Percentiles rank a stretch among this genome's conserved stretches.
Evolutionary conservation across 2,113 vertebrate species (phyloP).

Genomic region (Tychaedon coryphoeus): DNA sequence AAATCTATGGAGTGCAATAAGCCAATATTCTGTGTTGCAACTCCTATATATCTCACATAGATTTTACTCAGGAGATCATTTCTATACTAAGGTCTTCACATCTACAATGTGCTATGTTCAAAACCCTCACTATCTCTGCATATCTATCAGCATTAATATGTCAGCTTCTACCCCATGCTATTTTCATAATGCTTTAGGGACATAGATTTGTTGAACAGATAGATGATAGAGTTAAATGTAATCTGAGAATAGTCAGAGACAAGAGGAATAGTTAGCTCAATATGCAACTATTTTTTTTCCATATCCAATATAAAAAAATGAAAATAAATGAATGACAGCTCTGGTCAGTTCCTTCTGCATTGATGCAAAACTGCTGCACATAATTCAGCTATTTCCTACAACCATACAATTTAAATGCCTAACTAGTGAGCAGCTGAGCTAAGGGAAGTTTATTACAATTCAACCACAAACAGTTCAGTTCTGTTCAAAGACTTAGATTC

Average conservation of each 20-base stretch:
- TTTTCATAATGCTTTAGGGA: slow-evolving; percentile 29
- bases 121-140: slow-evolving; percentile 7
- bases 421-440: background rate
- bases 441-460: background rate
- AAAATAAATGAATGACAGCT: background rate
- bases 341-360: background rate
- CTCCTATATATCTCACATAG: slow-evolving; percentile 68
- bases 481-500: background rate
- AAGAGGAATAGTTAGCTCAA: background rate
- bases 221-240: background rate
- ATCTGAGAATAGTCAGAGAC: background rate
- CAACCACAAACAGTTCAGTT: background rate
- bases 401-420: background rate
- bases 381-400: slow-evolving; percentile 26
- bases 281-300: background rate
- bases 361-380: background rate
- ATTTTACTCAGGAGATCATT: slow-evolving; percentile 71
- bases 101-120: slow-evolving; percentile 39
- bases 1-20: slow-evolving; percentile 77
- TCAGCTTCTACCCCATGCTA: slow-evolving; percentile 18
- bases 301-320: background rate
- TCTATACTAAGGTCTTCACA: slow-evolving; percentile 51
- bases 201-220: background rate
- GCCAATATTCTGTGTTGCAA: slow-evolving; percentile 78
- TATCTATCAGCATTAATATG: slow-evolving; percentile 37